These are phyloP conservation scores for Eunapius fragilis DNA, from an alignment of 37 sponge, comb jelly and placozoan genomes.

Conservation along the genomic window DNA sequence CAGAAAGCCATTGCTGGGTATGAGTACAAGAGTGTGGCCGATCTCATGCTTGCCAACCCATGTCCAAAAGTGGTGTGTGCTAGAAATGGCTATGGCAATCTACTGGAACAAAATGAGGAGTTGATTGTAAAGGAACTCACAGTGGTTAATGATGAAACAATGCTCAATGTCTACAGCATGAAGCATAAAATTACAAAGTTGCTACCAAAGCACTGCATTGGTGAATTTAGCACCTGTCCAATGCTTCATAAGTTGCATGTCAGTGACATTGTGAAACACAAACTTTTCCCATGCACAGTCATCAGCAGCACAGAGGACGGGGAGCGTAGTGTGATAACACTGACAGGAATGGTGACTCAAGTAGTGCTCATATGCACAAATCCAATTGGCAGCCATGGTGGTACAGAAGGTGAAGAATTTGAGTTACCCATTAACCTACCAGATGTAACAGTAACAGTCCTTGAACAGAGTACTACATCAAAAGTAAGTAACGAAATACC, in stretches of 20 bases:
- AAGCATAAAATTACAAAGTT: not conserved
- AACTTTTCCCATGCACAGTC: not conserved
- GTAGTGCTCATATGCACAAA: not conserved
- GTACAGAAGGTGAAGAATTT: not conserved
- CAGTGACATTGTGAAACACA: not conserved
- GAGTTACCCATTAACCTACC: not conserved
- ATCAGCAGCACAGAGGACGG: not conserved
- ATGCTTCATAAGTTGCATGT: not conserved
- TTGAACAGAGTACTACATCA: not conserved
- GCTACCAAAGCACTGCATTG: not conserved
- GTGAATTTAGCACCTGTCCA: not conserved
- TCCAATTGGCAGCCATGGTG: not conserved
- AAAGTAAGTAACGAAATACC: not conserved
- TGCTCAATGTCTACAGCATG: not conserved
- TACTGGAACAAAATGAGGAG: not conserved
- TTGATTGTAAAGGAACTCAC: not conserved
- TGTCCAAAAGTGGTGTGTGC: not conserved
- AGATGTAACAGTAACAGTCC: not conserved
- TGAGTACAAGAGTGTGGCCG: not conserved
- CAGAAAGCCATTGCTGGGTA: not conserved
- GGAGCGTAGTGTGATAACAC: not conserved
- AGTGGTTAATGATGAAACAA: not conserved
- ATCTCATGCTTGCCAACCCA: not conserved
- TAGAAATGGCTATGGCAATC: not conserved
- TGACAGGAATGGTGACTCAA: not conserved